These are phyloP conservation scores for Drosophila gunungcola DNA, from an alignment of 1,140 invertebrate species.

Conservation along the genomic window DNA sequence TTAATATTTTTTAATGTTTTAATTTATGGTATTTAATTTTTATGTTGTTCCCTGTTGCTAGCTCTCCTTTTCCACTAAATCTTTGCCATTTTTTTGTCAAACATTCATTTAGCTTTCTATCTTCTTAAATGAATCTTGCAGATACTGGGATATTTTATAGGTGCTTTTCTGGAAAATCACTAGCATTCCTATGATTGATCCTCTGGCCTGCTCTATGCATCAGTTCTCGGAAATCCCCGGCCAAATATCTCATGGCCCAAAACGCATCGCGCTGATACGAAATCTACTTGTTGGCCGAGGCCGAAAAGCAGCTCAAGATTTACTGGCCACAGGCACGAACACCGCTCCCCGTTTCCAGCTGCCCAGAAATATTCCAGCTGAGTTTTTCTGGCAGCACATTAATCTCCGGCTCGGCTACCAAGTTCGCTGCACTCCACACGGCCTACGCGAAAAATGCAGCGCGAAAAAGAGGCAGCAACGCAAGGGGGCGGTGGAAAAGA, in stretches of 20 bases:
- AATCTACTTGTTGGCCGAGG: conserved; percentile 33
- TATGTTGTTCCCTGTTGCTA: too few species aligned
- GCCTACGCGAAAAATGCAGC: conserved; percentile 80
- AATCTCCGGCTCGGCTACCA: conserved; percentile 71
- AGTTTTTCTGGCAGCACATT: conserved; percentile 52
- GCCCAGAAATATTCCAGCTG: conserved; percentile 26
- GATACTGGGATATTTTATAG: conserved; percentile 16
- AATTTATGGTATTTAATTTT: too few species aligned
- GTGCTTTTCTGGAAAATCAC: conserved; percentile 12
- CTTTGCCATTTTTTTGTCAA: not conserved
- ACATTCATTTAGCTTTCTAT: not conserved
- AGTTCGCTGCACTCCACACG: conserved; percentile 71
- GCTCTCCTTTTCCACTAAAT: not conserved
- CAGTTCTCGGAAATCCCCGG: conserved; percentile 30
- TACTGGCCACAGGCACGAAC: conserved; percentile 65
- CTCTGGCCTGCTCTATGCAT: conserved; percentile 12
- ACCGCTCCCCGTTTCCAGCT: conserved; percentile 9
- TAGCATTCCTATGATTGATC: conserved; percentile 40
- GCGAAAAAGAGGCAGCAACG: conserved; percentile 71
- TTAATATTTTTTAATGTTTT: too few species aligned
- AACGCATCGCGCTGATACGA: conserved; percentile 35
- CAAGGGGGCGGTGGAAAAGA: not conserved
- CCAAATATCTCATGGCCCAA: conserved; percentile 17
- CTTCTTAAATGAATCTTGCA: not conserved
- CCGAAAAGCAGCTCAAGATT: conserved; percentile 62